Base-by-base conservation (phyloP, 1,140 invertebrate genomes). In the Papilio glaucus region DNA sequence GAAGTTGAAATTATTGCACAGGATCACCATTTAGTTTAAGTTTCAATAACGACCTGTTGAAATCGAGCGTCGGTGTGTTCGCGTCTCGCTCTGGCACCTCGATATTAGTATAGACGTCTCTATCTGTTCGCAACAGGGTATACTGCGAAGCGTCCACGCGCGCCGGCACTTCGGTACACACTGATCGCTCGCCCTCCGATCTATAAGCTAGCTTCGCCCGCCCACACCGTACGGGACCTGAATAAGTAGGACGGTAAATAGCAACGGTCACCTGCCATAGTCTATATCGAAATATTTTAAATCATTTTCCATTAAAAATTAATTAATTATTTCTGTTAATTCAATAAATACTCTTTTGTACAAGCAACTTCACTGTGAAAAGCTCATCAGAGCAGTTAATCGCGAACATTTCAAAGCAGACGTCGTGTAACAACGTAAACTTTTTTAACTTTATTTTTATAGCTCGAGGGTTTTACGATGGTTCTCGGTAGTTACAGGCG, bases 41-140 rank as follows among this genome's bases (percentile, higher is more conserved):
- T 87, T 87, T 87, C 86, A 89, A 85, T 89, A 91, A 88, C 88
- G 89, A 91, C 89, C 89, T 91, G 89, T 90, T 91, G 89, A 91
- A 90, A 90, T 81, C 73, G 81, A 70, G 60, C 73, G 74, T 80
- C 53, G 72, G 70, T 72, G 63, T 79, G 75, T 76, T 80, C 49
- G 80, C 75, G 75, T 89, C 85, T 77, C 78, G 77, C 79, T 90
- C 87, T 84, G 70, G 42, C 83, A 29, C 67, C 49, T 71, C 45
- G 61, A 71, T 67, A 71, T 65, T 62, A 68, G 82, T 88, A 86
- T 87, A 38, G 81, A 72, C 77, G 77, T 91, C 87, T 85, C 83
- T 74, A 77, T 84, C 84, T 62, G 39, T 61, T 71, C 39, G 49
- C 53, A 45, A 67, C 63, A 71, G 78, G 73, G 74, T 62, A 71